Conservation (phyloP, 2,113 vertebrate genomes). For the Proterorhinus semilunaris region DNA sequence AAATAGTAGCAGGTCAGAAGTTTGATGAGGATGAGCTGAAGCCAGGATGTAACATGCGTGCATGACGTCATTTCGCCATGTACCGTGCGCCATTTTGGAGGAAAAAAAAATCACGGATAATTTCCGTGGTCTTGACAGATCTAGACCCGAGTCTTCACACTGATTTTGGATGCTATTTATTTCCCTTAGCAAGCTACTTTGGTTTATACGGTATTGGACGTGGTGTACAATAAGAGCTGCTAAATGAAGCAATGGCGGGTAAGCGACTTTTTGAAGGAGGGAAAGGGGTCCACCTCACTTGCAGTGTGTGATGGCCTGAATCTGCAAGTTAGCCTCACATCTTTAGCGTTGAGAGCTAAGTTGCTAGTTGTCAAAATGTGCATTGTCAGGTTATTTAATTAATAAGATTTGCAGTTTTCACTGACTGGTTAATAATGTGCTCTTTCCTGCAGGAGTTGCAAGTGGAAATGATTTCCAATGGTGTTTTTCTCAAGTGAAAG, state of each 20-base stretch:
- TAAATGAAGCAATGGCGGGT: slow-evolving; percentile 80
- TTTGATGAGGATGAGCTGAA: slow-evolving; percentile 52
- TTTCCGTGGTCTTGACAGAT: slow-evolving; percentile 77
- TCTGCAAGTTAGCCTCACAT: slow-evolving; percentile 61
- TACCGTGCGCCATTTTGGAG: slow-evolving; percentile 77
- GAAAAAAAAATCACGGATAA: slow-evolving; percentile 75
- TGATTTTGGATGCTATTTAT: slow-evolving; percentile 68
- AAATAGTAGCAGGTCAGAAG: background rate
- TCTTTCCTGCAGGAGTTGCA: slow-evolving; percentile 65
- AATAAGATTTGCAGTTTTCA: background rate
- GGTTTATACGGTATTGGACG: slow-evolving; percentile 52
- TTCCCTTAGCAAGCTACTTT: slow-evolving; percentile 51
- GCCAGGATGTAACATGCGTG: slow-evolving; percentile 72
- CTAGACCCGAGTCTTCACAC: slow-evolving; percentile 66
- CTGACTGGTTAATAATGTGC: slow-evolving; percentile 34
- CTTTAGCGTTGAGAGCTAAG: slow-evolving; percentile 57
- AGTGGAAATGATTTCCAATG: slow-evolving; percentile 77
- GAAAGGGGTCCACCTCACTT: slow-evolving; percentile 61
- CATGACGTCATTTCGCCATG: slow-evolving; percentile 75
- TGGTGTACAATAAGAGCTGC: slow-evolving; percentile 64
- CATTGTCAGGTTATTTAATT: slow-evolving; percentile 46
- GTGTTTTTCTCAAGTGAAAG: slow-evolving; percentile 78
- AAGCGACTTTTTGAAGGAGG: slow-evolving; percentile 55
- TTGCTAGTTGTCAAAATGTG: slow-evolving; percentile 71
- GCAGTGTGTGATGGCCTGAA: slow-evolving; percentile 68